Evolutionary conservation across 2,888 invertebrate species (phyloP), one percentile per base, ranked within the genome.

Genomic region (Stictocephala bisonia): DNA sequence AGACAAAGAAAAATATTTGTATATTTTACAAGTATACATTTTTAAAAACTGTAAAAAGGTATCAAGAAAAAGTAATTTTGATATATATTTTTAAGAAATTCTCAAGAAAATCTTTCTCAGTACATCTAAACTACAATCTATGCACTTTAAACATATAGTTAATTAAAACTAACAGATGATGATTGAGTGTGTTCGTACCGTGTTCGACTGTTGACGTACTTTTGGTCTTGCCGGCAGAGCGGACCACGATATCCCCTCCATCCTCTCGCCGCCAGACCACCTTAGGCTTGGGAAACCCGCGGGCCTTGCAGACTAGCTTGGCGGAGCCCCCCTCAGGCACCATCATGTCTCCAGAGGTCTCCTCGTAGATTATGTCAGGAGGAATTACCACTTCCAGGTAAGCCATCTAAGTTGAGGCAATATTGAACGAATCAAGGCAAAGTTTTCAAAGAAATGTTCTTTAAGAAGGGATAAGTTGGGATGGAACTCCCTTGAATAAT

Each of bases 291-390:
- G 95, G 95, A 82, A 90, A 92, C 3, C 95, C 95, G 74, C 92
- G 88, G 0, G 95, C 94, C 83, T 93, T 93, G 85, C 95, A 95
- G 74, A 93, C 90, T 79, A 95, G 86, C 83, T 94, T 95, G 0
- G 94, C 94, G 4, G 93, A 91, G 41, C 95, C 94, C 67, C 95
- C 95, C 85, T 95, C 95, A n/a, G 94, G 94, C 70, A 96, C 95
- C 93, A 95, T 95, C 89, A 96, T 90, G 83, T 96, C 96, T 13
- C 95, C 95, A 66, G 95, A 94, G 9, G 95, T 95, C 83, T 95
- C 95, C 82, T 95, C 95, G 82, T 93, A 93, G 80, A 94, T 87
- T 79, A 95, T 94, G 82, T 95, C 95, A 68, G 95, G 95, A 31
- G 95, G 94, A 81, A 95, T 94, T 29, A 96, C 95, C 78, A 96